Base-by-base conservation (phyloP, 2,113 vertebrate genomes). In the Myxocyprinus asiaticus region DNA sequence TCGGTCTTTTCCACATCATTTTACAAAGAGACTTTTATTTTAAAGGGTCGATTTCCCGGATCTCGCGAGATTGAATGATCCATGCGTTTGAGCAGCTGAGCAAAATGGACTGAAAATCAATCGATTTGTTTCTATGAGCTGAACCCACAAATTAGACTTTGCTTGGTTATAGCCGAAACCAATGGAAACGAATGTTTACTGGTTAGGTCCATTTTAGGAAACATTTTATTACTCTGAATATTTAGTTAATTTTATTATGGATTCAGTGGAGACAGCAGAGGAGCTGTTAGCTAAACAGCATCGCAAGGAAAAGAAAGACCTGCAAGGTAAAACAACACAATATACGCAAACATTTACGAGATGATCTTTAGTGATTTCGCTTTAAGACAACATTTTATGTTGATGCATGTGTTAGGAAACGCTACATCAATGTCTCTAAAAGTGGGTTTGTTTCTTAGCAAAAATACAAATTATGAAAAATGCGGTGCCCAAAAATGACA, bases 381-480 rank as follows among this genome's bases (percentile, higher is more conserved):
- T 33, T 33, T 33, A 33, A 33, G 22, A 33, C 22, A 1, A 33
- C 22, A 33, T 33, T 33, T 33, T 33, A 33, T 33, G 22, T 33
- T 33, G 22, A 33, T 33, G 22, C 22, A 33, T 58, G 55, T 58
- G 2, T 48, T 15, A n/a, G 14, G 2, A 15, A 58, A 14, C 3
- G n/a, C 2, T 1, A 5, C 55, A 58, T 14, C 0, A 58, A 58
- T 15, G n/a, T 58, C 1, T 58, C 5, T 14, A 11, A 58, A 11
- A 67, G 2, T 48, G 4, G 45, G 74, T 10, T 4, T 76, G 5
- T 62, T 86, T 88, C 91, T 69, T 81, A 99, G 97, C 95, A 64
- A 95, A 94, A 92, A 98, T 99, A 87, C 98, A 99, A 83, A 89
- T 94, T 76, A 97, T 99, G 97, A 99, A 99, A 92, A 99, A 96